Evolutionary conservation across 2,888 invertebrate genomes (phyloP).

Genomic region (Operophtera brumata): DNA sequence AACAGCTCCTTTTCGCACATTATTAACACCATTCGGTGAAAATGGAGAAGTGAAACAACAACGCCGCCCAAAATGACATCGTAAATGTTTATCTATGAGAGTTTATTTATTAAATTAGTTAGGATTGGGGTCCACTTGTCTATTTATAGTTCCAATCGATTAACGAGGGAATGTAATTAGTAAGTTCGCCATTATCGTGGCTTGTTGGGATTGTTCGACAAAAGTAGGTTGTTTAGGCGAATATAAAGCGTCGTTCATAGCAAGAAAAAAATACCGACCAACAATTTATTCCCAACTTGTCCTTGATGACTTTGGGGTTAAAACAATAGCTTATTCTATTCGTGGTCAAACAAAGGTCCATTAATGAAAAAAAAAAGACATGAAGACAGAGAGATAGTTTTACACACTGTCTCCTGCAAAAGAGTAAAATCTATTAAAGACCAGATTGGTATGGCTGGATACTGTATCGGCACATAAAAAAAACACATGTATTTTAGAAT

Average conservation of each 20-base stretch:
- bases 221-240: constrained; percentile 9
- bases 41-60: background rate
- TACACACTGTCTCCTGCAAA: no score
- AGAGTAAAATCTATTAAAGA: no score
- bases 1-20: background rate
- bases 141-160: constrained; percentile 46
- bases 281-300: no score
- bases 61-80: constrained; percentile 1
- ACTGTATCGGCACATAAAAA: no score
- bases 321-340: no score
- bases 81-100: constrained; percentile 22
- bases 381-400: no score
- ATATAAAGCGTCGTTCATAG: constrained; percentile 3
- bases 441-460: no score
- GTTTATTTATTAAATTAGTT: constrained; percentile 47
- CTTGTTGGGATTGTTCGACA: constrained; percentile 32
- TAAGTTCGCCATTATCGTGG: constrained; percentile 50
- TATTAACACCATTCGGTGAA: background rate
- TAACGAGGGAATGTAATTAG: constrained; percentile 54
- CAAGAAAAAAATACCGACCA: background rate
- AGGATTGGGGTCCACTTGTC: constrained; percentile 32
- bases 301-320: no score
- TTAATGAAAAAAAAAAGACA: no score
- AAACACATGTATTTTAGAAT: no score
- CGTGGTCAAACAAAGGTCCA: no score